Evolutionary conservation across 2,888 invertebrate genomes (phyloP).

Genomic region (Sarcophaga carnaria): DNA sequence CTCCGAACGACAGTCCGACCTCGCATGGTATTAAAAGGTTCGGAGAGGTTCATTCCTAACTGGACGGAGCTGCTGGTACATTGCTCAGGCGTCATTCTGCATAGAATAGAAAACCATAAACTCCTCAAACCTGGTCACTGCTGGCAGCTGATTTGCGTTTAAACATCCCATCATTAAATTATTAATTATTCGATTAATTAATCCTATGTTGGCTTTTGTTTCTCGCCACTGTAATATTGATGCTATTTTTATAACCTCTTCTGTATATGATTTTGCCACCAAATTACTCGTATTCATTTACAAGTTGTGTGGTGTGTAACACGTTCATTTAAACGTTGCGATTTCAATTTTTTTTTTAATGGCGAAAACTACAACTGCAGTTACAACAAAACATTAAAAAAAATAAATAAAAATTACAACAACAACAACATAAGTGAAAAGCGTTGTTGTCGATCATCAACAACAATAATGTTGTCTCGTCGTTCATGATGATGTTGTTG

Average conservation of each 20-base stretch:
- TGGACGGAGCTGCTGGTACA: no score
- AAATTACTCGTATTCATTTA: background rate
- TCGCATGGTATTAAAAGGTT: no score
- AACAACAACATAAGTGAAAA: background rate
- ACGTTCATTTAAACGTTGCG: conserved; percentile 29
- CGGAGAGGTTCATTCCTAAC: no score
- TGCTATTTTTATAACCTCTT: background rate
- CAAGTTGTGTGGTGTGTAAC: conserved; percentile 13
- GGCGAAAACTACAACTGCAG: conserved; percentile 1
- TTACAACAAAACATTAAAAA: conserved; percentile 25
- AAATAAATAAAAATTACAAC: conserved; percentile 3
- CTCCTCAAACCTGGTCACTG: no score
- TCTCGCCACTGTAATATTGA: background rate
- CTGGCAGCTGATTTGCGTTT: no score
- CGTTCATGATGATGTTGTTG: conserved; percentile 45
- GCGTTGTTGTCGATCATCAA: conserved; percentile 49
- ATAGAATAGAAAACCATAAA: no score
- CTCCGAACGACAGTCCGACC: no score
- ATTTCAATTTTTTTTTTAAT: conserved; percentile 36
- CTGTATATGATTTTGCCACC: background rate
- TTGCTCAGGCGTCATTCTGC: no score
- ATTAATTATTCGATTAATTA: no score
- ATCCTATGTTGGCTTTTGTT: no score
- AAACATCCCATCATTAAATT: no score
- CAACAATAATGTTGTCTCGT: background rate